These are phyloP conservation scores for Opisthograptis luteolata DNA, from an alignment of 2,888 invertebrate genomes.

Conservation along the genomic window DNA sequence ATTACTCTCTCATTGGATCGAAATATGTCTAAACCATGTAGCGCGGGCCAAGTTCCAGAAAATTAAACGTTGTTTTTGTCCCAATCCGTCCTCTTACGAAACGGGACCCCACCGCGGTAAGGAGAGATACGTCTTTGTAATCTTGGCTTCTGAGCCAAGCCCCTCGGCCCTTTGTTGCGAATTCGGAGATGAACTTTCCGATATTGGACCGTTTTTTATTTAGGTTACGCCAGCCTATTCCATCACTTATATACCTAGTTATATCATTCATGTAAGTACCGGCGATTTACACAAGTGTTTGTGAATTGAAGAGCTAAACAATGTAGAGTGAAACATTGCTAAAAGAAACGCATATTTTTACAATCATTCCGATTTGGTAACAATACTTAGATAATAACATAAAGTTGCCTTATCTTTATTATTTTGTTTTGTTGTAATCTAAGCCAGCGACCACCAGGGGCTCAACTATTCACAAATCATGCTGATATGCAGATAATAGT, in stretches of 20 bases:
- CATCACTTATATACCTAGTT: slow-evolving; percentile 36
- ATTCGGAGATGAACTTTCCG: slow-evolving; percentile 34
- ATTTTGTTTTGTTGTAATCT: slow-evolving; percentile 16
- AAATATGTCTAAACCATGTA: slow-evolving; percentile 11
- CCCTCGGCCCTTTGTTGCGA: slow-evolving; percentile 29
- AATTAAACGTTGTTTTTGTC: slow-evolving; percentile 47
- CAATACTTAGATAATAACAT: too few relatives aligned
- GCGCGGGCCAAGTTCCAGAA: slow-evolving; percentile 33
- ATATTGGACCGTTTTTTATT: slow-evolving; percentile 38
- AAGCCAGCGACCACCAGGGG: slow-evolving; percentile 6
- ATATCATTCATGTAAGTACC: too few relatives aligned
- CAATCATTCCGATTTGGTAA: too few relatives aligned
- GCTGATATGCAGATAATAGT: too few relatives aligned
- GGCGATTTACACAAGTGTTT: slow-evolving; percentile 21
- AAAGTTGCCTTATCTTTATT: slow-evolving; percentile 17
- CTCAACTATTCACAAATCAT: slow-evolving; percentile 6
- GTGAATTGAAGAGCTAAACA: slow-evolving; percentile 11
- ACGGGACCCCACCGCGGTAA: slow-evolving; percentile 28
- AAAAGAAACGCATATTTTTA: too few relatives aligned
- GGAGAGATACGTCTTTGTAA: slow-evolving; percentile 32
- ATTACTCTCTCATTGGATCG: slow-evolving; percentile 3
- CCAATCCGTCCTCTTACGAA: slow-evolving; percentile 36
- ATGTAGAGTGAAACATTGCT: too few relatives aligned
- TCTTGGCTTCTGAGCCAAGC: too few relatives aligned
- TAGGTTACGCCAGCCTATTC: slow-evolving; percentile 25